A percentile compares a stretch with the other conserved stretches of the same genome.
phyloP scores from a whole-genome alignment of 2,797 vertebrate species.

The Gymnothorax javanicus region DNA sequence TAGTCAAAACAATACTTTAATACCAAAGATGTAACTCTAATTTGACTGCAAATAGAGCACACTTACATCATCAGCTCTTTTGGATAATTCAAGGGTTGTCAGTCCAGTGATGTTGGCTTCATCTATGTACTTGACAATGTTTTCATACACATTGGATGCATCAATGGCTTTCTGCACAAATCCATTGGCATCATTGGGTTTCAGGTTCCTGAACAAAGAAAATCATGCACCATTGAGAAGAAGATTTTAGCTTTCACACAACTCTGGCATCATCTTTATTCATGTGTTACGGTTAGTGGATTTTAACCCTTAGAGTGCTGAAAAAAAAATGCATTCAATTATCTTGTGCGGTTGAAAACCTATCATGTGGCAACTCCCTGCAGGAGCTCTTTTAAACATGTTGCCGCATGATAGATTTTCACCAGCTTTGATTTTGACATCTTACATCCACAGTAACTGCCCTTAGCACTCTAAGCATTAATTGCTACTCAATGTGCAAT shows the following conservation, averaged over 20 bases:
- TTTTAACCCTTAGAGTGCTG: too few species aligned
- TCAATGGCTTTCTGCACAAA: conserved; percentile 91
- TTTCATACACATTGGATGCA: conserved; percentile 93
- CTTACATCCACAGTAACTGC: too few species aligned
- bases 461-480: too few species aligned
- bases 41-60: not conserved
- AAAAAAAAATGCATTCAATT: too few species aligned
- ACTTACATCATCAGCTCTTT: conserved; percentile 84
- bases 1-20: not conserved
- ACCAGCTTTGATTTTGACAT: too few species aligned
- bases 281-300: not conserved
- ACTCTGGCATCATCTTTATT: not conserved
- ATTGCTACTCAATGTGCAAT: not conserved
- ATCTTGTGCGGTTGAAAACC: too few species aligned
- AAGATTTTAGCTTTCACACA: not conserved
- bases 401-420: too few species aligned
- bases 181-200: conserved; percentile 84
- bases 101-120: conserved; percentile 82
- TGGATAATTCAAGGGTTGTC: conserved; percentile 78
- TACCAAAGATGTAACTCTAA: not conserved
- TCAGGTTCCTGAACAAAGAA: conserved; percentile 76
- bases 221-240: not conserved
- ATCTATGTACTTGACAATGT: conserved; percentile 82
- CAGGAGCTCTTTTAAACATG: too few species aligned
- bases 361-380: too few species aligned